Evolutionary conservation across 2,888 invertebrate species (phyloP).

Genomic region (Tromatobia lineatoria): DNA sequence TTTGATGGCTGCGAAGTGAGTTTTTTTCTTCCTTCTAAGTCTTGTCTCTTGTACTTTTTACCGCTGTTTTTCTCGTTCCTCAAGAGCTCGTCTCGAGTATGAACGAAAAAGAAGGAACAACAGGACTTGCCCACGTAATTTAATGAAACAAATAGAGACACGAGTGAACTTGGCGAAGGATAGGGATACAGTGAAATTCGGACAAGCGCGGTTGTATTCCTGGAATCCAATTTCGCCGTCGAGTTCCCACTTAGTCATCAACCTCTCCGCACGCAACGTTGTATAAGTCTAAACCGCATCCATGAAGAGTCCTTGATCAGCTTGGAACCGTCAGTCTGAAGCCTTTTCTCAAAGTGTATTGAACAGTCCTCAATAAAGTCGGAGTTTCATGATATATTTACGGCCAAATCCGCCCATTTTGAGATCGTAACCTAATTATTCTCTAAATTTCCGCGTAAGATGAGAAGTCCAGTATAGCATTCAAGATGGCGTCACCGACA

Average conservation of each 20-base stretch:
- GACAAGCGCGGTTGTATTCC: slow-evolving; percentile 62
- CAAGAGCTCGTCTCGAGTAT: neutral
- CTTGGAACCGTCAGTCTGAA: neutral
- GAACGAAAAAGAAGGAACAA: slow-evolving; percentile 14
- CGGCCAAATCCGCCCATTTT: neutral
- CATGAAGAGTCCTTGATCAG: neutral
- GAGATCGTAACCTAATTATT: neutral
- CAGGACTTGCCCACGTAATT: slow-evolving; percentile 72
- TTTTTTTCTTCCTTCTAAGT: slow-evolving; percentile 26
- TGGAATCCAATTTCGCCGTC: slow-evolving; percentile 78
- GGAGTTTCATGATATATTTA: neutral
- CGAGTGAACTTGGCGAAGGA: slow-evolving; percentile 74
- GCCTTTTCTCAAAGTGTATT: neutral
- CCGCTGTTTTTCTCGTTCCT: neutral
- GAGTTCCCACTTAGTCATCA: slow-evolving; percentile 69
- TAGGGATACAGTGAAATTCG: slow-evolving; percentile 35
- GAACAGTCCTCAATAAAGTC: neutral
- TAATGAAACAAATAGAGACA: slow-evolving; percentile 80
- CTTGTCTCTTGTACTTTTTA: neutral
- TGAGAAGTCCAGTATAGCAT: too few relatives aligned
- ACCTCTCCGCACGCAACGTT: slow-evolving; percentile 7
- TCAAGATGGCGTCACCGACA: too few relatives aligned
- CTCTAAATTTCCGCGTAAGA: neutral
- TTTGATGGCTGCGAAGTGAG: neutral
- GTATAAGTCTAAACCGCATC: neutral